A percentile compares a stretch with the other conserved stretches of the same genome.
Conservation (phyloP, 2,888 invertebrate genomes). For the Sclerodermus sp. region DNA sequence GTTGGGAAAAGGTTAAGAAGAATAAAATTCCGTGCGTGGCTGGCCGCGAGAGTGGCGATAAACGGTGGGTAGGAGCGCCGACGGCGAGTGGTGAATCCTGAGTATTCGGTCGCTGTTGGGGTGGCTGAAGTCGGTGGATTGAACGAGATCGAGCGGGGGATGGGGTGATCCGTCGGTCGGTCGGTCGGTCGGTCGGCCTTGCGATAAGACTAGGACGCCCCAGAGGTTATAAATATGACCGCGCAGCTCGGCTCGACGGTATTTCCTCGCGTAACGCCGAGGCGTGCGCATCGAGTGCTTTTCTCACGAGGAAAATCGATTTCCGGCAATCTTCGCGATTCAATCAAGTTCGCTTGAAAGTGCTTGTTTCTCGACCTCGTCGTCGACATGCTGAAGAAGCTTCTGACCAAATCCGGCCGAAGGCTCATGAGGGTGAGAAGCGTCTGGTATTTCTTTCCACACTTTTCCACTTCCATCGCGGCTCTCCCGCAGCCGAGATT, state of each 20-base stretch:
- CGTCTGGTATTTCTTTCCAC: neutral
- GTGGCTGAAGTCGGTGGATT: too few relatives aligned
- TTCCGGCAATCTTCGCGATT: constrained; percentile 20
- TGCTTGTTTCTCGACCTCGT: too few relatives aligned
- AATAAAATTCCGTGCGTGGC: too few relatives aligned
- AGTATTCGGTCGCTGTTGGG: neutral
- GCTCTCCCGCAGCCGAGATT: too few relatives aligned
- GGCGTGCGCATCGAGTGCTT: constrained; percentile 32
- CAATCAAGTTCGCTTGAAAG: too few relatives aligned
- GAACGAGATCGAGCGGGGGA: constrained; percentile 7
- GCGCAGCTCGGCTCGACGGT: constrained; percentile 38
- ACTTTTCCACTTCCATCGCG: too few relatives aligned
- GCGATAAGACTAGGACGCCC: constrained; percentile 21
- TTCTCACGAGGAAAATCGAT: constrained; percentile 20
- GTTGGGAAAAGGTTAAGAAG: too few relatives aligned
- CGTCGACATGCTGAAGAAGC: constrained; percentile 47
- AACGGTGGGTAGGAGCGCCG: too few relatives aligned
- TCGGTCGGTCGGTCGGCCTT: constrained; percentile 14
- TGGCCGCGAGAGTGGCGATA: too few relatives aligned
- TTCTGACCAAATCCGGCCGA: constrained; percentile 49
- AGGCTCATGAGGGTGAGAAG: constrained; percentile 49
- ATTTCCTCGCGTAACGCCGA: constrained; percentile 43
- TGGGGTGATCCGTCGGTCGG: constrained; percentile 15
- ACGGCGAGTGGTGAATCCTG: too few relatives aligned
- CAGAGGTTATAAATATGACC: constrained; percentile 49